Percentiles rank a stretch among this genome's conserved stretches.
These are phyloP conservation scores for Atractosteus spatula DNA, from an alignment of 2,113 vertebrate genomes.

Conservation along the genomic window DNA sequence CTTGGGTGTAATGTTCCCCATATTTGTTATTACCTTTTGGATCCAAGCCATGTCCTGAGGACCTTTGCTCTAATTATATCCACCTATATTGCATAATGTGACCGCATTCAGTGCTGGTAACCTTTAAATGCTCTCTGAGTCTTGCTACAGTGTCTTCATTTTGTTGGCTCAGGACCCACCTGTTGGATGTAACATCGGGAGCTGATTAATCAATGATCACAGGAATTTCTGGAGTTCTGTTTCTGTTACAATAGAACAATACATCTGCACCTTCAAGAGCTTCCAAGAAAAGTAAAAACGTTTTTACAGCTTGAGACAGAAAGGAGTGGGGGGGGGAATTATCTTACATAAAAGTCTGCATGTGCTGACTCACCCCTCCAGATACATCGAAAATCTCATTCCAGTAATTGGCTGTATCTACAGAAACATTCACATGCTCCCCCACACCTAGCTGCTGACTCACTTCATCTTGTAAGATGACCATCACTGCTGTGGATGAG, in stretches of 20 bases:
- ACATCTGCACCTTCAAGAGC: not conserved
- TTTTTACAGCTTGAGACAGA: constrained; percentile 13
- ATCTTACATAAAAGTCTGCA: constrained; percentile 17
- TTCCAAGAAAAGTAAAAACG: not conserved
- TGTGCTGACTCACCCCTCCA: constrained; percentile 37
- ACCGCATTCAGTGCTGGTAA: too few relatives aligned
- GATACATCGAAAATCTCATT: constrained; percentile 19
- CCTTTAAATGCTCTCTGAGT: too few relatives aligned
- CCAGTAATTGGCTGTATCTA: constrained; percentile 21
- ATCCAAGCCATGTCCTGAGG: too few relatives aligned
- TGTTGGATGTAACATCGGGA: not conserved
- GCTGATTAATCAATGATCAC: not conserved
- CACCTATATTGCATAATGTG: too few relatives aligned
- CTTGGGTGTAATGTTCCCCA: too few relatives aligned
- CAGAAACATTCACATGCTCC: constrained; percentile 8
- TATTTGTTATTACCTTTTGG: too few relatives aligned
- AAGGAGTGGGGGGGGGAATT: not conserved
- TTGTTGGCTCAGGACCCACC: not conserved
- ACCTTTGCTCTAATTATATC: too few relatives aligned
- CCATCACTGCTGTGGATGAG: not conserved
- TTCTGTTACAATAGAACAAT: not conserved
- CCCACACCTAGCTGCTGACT: constrained; percentile 21
- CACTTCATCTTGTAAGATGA: constrained; percentile 19
- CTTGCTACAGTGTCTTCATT: not conserved
- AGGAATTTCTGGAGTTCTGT: not conserved